Evolutionary conservation across 2,888 invertebrate species (phyloP).

Genomic region (Spicauda simplicius): DNA sequence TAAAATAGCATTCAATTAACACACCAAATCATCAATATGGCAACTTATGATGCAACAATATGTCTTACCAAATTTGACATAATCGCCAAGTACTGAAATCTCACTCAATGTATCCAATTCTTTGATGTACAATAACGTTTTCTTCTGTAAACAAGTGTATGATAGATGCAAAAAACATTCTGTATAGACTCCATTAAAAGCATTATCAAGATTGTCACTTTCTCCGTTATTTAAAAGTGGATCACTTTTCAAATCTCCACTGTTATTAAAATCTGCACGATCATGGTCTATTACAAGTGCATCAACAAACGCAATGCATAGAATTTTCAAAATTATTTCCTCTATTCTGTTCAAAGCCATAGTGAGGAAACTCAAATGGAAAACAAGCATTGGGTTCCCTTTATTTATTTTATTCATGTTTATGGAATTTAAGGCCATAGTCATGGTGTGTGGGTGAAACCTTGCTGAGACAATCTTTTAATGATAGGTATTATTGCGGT

Average conservation of each 20-base stretch:
- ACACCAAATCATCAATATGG: neutral
- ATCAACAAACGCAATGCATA: constrained; percentile 48
- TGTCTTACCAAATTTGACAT: constrained; percentile 80
- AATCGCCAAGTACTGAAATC: constrained; percentile 82
- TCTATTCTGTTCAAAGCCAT: constrained; percentile 56
- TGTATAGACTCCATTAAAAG: constrained; percentile 80
- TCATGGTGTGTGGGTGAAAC: constrained; percentile 52
- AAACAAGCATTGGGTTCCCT: constrained; percentile 46
- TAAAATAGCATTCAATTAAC: neutral
- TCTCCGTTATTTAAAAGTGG: constrained; percentile 24
- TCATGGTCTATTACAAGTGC: constrained; percentile 45
- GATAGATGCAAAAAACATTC: constrained; percentile 85
- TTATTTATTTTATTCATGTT: constrained; percentile 74
- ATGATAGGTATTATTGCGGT: constrained; percentile 30
- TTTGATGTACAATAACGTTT: constrained; percentile 83
- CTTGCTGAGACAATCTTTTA: constrained; percentile 40
- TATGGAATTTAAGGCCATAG: constrained; percentile 70
- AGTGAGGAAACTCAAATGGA: constrained; percentile 58
- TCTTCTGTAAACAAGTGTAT: constrained; percentile 83
- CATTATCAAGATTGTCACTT: constrained; percentile 57
- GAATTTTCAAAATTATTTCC: constrained; percentile 45
- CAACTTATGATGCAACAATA: neutral
- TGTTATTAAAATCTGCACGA: constrained; percentile 37
- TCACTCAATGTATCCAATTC: constrained; percentile 80
- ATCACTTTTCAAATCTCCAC: constrained; percentile 42